phyloP scores from a whole-genome alignment of 2,888 invertebrate genomes.

The Synergus itoensis region DNA sequence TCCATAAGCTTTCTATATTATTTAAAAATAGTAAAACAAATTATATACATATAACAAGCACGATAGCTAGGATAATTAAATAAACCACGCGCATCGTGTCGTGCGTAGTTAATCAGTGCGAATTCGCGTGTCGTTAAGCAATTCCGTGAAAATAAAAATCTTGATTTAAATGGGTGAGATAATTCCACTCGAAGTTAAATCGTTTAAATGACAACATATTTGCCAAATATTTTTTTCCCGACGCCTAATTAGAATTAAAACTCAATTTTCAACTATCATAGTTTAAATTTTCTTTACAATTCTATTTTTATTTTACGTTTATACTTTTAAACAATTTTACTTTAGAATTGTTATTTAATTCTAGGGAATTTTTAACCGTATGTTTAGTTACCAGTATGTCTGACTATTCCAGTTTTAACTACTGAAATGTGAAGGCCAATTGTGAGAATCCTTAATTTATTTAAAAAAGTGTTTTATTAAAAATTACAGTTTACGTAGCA shows the following conservation, averaged over 20 bases:
- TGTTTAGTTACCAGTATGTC: too few species aligned
- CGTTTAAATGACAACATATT: conserved; percentile 23
- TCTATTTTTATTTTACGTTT: too few species aligned
- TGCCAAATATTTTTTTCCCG: background rate
- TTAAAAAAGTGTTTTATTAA: too few species aligned
- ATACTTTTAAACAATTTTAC: too few species aligned
- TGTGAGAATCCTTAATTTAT: too few species aligned
- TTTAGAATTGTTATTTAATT: too few species aligned
- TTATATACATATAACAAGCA: background rate
- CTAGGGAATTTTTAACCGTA: too few species aligned
- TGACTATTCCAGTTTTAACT: too few species aligned
- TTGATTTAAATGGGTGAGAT: conserved; percentile 19
- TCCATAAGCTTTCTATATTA: background rate
- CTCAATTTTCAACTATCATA: background rate
- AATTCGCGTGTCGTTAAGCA: conserved; percentile 13
- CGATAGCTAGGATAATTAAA: background rate
- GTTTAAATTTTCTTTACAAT: too few species aligned
- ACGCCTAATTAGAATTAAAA: too few species aligned
- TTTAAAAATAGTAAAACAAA: background rate
- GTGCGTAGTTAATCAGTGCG: conserved; percentile 19
- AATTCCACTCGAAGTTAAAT: background rate
- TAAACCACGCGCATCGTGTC: conserved; percentile 2
- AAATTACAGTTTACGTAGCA: too few species aligned
- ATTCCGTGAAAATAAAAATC: background rate
- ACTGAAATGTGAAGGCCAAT: too few species aligned